phyloP scores from a whole-genome alignment of 2,113 vertebrate genomes.

The Myanophis thanlyinensis region DNA sequence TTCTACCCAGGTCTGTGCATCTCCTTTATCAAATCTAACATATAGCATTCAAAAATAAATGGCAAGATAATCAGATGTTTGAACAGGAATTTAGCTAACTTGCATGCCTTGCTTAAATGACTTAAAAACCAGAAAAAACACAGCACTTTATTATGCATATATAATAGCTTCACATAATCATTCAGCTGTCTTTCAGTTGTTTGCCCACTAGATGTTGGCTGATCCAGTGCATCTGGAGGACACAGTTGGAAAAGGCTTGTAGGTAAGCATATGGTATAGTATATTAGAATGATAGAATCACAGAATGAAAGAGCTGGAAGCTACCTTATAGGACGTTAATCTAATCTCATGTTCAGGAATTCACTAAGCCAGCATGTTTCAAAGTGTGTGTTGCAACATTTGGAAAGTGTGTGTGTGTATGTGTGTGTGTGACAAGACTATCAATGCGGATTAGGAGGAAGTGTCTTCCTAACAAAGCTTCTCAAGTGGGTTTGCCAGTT shows the following conservation, averaged over 20 bases:
- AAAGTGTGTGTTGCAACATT: neutral
- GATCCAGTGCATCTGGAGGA: neutral
- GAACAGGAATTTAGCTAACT: constrained; percentile 64
- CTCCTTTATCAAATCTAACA: too few species aligned
- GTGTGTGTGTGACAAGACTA: too few species aligned
- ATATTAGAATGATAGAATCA: neutral
- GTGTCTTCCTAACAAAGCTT: neutral
- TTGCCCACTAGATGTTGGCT: neutral
- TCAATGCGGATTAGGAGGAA: neutral
- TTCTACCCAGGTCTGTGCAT: too few species aligned
- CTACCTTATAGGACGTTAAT: neutral
- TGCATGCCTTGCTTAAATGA: constrained; percentile 48
- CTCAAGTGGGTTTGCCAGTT: neutral
- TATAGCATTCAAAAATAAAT: constrained; percentile 49
- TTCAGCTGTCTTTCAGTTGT: neutral
- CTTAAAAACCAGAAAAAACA: constrained; percentile 47
- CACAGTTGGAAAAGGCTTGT: neutral
- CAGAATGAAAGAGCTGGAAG: neutral
- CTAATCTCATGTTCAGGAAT: neutral
- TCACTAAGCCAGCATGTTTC: neutral
- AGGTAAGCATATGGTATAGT: neutral
- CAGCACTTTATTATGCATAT: constrained; percentile 1
- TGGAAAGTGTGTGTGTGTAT: too few species aligned
- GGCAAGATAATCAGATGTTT: constrained; percentile 57
- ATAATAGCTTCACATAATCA: neutral